Conservation (phyloP, 2,888 invertebrate species). For the Phragmatobia fuliginosa region DNA sequence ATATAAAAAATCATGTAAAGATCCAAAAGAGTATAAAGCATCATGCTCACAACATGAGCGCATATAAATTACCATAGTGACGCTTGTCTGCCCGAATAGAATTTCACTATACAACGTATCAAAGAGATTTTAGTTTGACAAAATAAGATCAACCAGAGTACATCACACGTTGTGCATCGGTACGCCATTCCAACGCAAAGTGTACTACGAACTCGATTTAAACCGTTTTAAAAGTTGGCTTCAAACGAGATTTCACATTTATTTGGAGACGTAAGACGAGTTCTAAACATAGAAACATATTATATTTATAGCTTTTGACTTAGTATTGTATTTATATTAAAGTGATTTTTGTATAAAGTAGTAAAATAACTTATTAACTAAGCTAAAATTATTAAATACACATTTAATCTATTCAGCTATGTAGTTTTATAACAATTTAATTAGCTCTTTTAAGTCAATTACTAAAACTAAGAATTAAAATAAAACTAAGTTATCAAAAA, state of each 20-base stretch:
- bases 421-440: not conserved
- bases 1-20: too few species aligned
- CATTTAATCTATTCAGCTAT: not conserved
- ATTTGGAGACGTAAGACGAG: too few species aligned
- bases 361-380: not conserved
- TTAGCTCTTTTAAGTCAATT: not conserved
- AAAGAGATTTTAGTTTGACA: not conserved
- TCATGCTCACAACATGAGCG: not conserved
- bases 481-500: not conserved
- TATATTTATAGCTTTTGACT: not conserved
- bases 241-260: constrained; percentile 3
- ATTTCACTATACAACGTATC: not conserved
- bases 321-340: not conserved
- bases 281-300: not conserved
- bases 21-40: not conserved
- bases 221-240: constrained; percentile 11
- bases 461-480: not conserved
- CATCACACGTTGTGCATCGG: not conserved
- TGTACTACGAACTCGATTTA: not conserved
- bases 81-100: not conserved
- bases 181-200: constrained; percentile 3
- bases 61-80: not conserved
- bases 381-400: not conserved
- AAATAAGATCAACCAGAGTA: constrained; percentile 6
- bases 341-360: not conserved